Conservation (phyloP, 2,797 vertebrate genomes). For the Pampus argenteus region DNA sequence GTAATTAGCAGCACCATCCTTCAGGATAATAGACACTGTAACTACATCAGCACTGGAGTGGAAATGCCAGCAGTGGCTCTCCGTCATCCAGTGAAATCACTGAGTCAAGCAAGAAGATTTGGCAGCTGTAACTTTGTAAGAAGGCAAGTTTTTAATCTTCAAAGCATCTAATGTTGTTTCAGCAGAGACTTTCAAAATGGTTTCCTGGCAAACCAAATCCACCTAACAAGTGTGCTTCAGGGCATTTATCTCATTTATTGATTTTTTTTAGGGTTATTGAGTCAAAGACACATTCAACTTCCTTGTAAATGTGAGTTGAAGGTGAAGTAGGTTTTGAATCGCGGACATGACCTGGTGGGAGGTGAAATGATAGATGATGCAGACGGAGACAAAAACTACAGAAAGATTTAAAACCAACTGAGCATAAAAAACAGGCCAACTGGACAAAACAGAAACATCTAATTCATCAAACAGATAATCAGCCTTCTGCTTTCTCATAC, state of each 20-base stretch:
- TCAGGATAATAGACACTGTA: conserved; percentile 31
- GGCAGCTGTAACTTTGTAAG: conserved; percentile 35
- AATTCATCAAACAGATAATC: conserved; percentile 41
- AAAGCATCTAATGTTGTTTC: conserved; percentile 26
- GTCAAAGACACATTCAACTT: conserved; percentile 26
- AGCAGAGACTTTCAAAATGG: conserved; percentile 21
- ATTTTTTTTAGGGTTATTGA: conserved; percentile 7
- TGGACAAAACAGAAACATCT: conserved; percentile 7
- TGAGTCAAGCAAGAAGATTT: conserved; percentile 35
- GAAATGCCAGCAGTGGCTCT: conserved; percentile 20
- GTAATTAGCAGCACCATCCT: conserved; percentile 37
- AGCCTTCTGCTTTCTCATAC: conserved; percentile 5
- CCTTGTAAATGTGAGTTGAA: conserved; percentile 25
- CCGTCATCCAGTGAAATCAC: conserved; percentile 30
- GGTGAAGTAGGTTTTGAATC: conserved; percentile 19
- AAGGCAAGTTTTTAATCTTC: conserved; percentile 57
- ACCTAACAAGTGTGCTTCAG: neutral
- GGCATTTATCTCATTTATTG: neutral
- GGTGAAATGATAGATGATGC: conserved; percentile 26
- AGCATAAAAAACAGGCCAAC: neutral
- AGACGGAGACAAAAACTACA: conserved; percentile 4
- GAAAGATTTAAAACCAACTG: conserved; percentile 18
- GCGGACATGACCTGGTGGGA: conserved; percentile 16
- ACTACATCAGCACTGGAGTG: conserved; percentile 7
- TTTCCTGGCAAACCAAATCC: conserved; percentile 14